Percentiles rank a stretch among this genome's conserved stretches.
Conservation (phyloP, 2,888 invertebrate species). For the Cephus spinipes region DNA sequence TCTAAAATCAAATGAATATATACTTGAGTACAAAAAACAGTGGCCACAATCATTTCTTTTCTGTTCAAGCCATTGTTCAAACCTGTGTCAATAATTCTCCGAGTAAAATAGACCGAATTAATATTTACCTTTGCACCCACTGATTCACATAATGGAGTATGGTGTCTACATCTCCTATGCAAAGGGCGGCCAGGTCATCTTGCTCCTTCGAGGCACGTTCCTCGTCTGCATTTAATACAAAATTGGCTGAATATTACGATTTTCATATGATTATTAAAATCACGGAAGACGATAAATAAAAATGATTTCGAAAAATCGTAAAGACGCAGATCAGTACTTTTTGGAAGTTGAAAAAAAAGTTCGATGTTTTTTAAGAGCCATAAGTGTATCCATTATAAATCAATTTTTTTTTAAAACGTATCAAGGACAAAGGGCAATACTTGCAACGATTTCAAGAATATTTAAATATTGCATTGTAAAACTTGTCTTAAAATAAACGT, state of each 20-base stretch:
- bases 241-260: not conserved
- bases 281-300: conserved; percentile 1
- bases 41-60: not conserved
- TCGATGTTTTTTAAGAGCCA: not conserved
- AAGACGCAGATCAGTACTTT: not conserved
- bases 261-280: conserved; percentile 22
- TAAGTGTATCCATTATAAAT: not conserved
- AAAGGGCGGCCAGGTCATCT: conserved; percentile 80
- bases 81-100: not conserved
- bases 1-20: conserved; percentile 10
- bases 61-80: not conserved
- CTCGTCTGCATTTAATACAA: conserved; percentile 74
- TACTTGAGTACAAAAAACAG: not conserved
- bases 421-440: not conserved
- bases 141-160: conserved; percentile 87
- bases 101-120: conserved; percentile 6
- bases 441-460: not conserved
- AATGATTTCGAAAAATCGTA: not conserved
- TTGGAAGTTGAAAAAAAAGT: not conserved
- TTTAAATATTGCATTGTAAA: not conserved
- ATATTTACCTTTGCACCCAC: conserved; percentile 86
- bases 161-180: conserved; percentile 84
- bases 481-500: not conserved
- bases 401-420: too few species aligned
- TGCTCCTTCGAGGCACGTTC: conserved; percentile 82